Percentiles rank a stretch among this genome's conserved stretches.
Conservation (phyloP, 2,113 vertebrate species). For the Carettochelys insculpta region DNA sequence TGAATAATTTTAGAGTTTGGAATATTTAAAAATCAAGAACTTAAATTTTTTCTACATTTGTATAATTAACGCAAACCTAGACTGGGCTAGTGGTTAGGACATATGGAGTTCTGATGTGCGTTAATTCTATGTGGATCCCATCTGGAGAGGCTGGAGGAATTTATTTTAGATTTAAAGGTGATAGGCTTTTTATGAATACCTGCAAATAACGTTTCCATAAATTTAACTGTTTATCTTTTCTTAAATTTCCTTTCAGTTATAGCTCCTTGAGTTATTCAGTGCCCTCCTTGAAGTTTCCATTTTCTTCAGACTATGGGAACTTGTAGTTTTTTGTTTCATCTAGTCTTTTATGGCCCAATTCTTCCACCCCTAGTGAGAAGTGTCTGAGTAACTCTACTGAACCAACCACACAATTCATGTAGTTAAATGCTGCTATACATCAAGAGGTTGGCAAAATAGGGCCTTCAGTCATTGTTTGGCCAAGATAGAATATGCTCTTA, state of each 20-base stretch:
- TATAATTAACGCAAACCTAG: conserved; percentile 46
- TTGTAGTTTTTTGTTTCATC: background rate
- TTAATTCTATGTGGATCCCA: background rate
- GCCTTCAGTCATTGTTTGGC: background rate
- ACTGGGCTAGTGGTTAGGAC: conserved; percentile 43
- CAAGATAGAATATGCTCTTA: background rate
- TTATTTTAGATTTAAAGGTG: background rate
- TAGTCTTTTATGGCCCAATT: fast-evolving
- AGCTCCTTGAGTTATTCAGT: background rate
- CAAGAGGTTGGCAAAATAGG: background rate
- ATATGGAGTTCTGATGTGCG: background rate
- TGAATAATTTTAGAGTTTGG: background rate
- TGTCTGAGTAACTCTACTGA: too few relatives aligned
- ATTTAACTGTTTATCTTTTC: background rate
- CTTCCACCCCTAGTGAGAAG: background rate
- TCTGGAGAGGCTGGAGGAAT: background rate
- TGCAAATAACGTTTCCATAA: background rate
- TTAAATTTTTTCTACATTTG: conserved; percentile 18
- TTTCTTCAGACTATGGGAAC: background rate
- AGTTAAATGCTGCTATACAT: too few relatives aligned
- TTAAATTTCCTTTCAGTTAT: background rate
- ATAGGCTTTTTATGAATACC: background rate
- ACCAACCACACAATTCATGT: too few relatives aligned
- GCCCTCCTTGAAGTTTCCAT: background rate
- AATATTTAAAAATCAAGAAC: background rate